A percentile compares a stretch with the other conserved stretches of the same genome.
Evolutionary conservation across 2,797 vertebrate genomes (phyloP).

Genomic region (Ceryle rudis): DNA sequence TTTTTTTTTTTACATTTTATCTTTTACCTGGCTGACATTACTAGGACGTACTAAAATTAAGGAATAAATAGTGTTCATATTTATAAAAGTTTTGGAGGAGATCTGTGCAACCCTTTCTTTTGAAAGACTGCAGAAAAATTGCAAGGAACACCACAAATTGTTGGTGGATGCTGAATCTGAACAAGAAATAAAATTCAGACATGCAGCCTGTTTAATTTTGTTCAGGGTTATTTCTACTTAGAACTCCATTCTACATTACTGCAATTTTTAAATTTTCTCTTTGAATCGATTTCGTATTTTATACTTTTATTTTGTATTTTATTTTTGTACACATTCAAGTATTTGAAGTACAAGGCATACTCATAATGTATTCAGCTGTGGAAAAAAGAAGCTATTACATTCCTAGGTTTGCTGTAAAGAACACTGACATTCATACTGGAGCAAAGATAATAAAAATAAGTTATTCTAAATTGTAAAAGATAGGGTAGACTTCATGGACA

Average conservation of each 20-base stretch:
- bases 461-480: conserved; percentile 22
- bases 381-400: not conserved
- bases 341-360: not conserved
- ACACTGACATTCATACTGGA: not conserved
- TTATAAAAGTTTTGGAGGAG: not conserved
- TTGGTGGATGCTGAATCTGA: not conserved
- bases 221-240: not conserved
- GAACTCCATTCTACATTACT: not conserved
- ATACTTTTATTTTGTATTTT: not conserved
- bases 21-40: not conserved
- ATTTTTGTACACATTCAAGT: not conserved
- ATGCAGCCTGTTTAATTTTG: not conserved
- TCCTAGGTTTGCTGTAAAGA: not conserved
- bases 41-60: not conserved
- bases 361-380: not conserved
- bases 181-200: not conserved
- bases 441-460: not conserved
- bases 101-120: not conserved
- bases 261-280: not conserved
- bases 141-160: not conserved
- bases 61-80: not conserved
- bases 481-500: not conserved
- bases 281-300: not conserved
- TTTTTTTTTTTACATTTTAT: not conserved
- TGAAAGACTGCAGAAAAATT: not conserved